These are phyloP conservation scores for Papilio dardanus DNA, from an alignment of 1,140 invertebrate species.

Conservation along the genomic window DNA sequence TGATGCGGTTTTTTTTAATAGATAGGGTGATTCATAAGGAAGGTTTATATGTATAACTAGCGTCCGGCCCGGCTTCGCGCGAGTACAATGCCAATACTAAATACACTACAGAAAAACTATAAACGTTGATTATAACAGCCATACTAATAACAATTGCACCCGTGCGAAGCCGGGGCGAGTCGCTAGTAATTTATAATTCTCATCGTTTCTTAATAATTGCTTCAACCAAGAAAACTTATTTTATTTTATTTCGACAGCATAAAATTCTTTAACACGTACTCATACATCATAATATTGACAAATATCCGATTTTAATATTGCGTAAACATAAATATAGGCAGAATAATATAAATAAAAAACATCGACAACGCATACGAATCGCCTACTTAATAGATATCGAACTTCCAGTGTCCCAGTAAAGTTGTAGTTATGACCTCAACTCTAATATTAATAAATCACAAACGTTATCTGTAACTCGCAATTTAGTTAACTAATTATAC, in stretches of 20 bases:
- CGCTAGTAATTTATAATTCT: no score
- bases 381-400: constrained; percentile 50
- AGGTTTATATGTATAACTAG: no score
- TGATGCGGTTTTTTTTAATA: no score
- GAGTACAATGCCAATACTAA: no score
- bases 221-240: no score
- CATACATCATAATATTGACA: constrained; percentile 22
- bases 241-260: background rate
- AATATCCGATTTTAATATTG: constrained; percentile 33
- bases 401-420: constrained; percentile 24
- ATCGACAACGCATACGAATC: constrained; percentile 59
- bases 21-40: no score
- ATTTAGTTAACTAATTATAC: constrained; percentile 33
- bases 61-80: no score
- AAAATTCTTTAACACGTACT: background rate
- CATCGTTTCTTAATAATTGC: no score
- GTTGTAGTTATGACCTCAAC: constrained; percentile 40
- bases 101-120: no score
- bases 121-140: no score
- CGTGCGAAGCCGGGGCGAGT: no score
- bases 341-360: constrained; percentile 49
- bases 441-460: constrained; percentile 38
- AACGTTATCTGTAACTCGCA: constrained; percentile 35
- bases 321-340: constrained; percentile 27
- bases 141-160: no score